These are phyloP conservation scores for Drosophila malerkotliana DNA, from an alignment of 1,140 invertebrate genomes.

Conservation along the genomic window DNA sequence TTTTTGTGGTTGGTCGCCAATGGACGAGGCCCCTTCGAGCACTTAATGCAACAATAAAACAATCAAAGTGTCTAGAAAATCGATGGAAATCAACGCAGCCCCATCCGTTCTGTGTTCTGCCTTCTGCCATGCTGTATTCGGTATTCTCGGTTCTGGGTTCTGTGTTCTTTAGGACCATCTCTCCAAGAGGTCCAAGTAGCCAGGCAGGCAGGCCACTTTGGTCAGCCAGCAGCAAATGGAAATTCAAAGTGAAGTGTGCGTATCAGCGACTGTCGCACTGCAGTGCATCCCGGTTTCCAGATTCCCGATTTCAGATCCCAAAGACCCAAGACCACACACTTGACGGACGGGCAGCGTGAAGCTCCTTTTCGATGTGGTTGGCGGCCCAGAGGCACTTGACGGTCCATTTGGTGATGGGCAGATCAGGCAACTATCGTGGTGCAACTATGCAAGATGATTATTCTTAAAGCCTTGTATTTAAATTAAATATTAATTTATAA, in stretches of 20 bases:
- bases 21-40: slow-evolving; percentile 38
- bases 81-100: slow-evolving; percentile 74
- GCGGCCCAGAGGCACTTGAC: slow-evolving; percentile 50
- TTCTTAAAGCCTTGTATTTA: too few relatives aligned
- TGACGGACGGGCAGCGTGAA: slow-evolving; percentile 48
- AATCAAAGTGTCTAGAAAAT: slow-evolving; percentile 82
- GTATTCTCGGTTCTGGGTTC: background rate
- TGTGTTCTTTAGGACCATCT: slow-evolving; percentile 10
- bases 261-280: slow-evolving; percentile 79
- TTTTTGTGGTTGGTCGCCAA: slow-evolving; percentile 75
- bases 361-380: slow-evolving; percentile 22
- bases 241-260: slow-evolving; percentile 81
- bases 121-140: background rate
- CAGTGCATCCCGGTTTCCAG: slow-evolving; percentile 61
- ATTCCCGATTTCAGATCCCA: slow-evolving; percentile 12
- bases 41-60: slow-evolving; percentile 82
- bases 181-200: slow-evolving; percentile 26
- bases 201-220: slow-evolving; percentile 35
- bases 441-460: background rate
- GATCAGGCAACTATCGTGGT: slow-evolving; percentile 8
- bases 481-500: background rate
- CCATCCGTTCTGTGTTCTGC: background rate
- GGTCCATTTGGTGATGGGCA: slow-evolving; percentile 53
- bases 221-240: slow-evolving; percentile 65
- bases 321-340: slow-evolving; percentile 65